These are phyloP conservation scores for Hedya salicella DNA, from an alignment of 2,888 invertebrate genomes.

Conservation along the genomic window DNA sequence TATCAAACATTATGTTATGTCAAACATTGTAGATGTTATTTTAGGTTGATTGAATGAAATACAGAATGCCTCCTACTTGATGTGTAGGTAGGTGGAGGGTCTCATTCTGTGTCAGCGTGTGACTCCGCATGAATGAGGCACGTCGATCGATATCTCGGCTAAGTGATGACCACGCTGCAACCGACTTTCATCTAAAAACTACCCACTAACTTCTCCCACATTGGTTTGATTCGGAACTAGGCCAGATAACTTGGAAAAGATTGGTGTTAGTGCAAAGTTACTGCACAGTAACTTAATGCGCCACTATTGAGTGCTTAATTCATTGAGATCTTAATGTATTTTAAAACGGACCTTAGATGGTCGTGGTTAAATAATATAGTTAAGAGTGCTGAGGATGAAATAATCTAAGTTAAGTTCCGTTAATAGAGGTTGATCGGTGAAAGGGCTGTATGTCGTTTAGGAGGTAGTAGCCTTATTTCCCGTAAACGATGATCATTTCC, in stretches of 20 bases:
- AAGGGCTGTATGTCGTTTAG: slow-evolving; percentile 20
- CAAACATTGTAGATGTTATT: no score
- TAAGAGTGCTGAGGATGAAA: no score
- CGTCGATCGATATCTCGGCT: slow-evolving; percentile 59
- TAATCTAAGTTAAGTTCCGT: slow-evolving; percentile 1
- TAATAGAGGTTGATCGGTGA: slow-evolving; percentile 15
- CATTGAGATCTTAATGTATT: neutral
- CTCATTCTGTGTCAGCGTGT: slow-evolving; percentile 48
- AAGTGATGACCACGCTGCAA: slow-evolving; percentile 56
- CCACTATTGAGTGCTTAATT: neutral
- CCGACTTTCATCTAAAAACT: slow-evolving; percentile 41
- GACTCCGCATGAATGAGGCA: slow-evolving; percentile 59
- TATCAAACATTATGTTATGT: no score
- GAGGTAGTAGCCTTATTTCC: slow-evolving; percentile 27
- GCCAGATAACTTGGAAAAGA: slow-evolving; percentile 35
- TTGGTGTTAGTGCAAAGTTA: slow-evolving; percentile 15
- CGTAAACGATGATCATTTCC: slow-evolving; percentile 32
- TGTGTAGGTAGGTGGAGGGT: slow-evolving; percentile 18
- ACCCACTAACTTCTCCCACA: slow-evolving; percentile 36
- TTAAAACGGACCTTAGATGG: no score
- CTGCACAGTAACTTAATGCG: neutral
- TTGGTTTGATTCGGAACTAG: slow-evolving; percentile 39
- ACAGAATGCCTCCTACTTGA: slow-evolving; percentile 9
- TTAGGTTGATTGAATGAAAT: neutral
- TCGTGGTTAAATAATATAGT: no score